These are phyloP conservation scores for Apis dorsata DNA, from an alignment of 1,140 invertebrate genomes.

Conservation along the genomic window DNA sequence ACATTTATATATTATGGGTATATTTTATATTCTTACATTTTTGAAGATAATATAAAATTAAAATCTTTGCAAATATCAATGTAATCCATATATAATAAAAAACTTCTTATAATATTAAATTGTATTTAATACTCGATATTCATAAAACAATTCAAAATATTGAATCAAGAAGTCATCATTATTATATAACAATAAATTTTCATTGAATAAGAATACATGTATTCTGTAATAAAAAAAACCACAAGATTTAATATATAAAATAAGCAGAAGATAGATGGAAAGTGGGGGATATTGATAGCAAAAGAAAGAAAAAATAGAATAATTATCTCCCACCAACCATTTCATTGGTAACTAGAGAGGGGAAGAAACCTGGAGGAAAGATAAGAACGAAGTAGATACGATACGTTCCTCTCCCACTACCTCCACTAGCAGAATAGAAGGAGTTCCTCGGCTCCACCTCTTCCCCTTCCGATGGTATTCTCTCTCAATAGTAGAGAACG, in stretches of 20 bases:
- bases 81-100: neutral
- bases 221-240: neutral
- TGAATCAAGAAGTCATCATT: neutral
- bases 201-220: neutral
- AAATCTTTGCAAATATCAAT: neutral
- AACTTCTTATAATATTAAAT: neutral
- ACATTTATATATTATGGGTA: too few relatives aligned
- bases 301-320: constrained; percentile 19
- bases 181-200: neutral
- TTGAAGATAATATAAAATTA: too few relatives aligned
- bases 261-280: neutral
- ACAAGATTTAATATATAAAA: neutral
- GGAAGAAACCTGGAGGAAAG: constrained; percentile 33
- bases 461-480: constrained; percentile 40
- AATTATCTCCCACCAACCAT: constrained; percentile 31
- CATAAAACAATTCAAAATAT: neutral
- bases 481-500: neutral
- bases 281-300: neutral
- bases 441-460: constrained; percentile 53
- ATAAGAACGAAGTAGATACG: constrained; percentile 50
- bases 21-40: too few relatives aligned
- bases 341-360: neutral
- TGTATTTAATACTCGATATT: neutral
- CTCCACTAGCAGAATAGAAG: constrained; percentile 25
- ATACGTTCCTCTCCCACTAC: constrained; percentile 56